Evolutionary conservation across 2,113 vertebrate species (phyloP), one percentile per base, ranked within the genome.

Genomic region (Azemiops feae): DNA sequence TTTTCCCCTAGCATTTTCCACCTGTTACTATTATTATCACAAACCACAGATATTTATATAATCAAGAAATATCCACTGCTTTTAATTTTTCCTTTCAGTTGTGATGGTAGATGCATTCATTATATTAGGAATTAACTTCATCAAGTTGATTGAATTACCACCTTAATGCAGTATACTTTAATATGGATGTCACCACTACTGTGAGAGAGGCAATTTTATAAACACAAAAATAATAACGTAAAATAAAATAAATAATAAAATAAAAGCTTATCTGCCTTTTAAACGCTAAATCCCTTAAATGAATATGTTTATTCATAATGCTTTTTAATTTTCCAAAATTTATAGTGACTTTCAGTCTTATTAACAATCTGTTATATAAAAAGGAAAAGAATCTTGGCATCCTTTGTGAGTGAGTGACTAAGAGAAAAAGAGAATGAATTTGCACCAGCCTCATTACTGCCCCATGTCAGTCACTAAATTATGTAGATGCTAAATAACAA

Each of bases 11-110:
- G 50, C 27, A 47, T 0, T 0, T 5, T 23, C 85, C 55, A 39
- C 27, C 52, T 14, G 90, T 81, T 88, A 20, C 47, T 30, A 91
- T 95, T 22, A 1, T 58, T 0, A 25, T 18, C 27, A 93, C 86
- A 34, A 45, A 10, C 0, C 43, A 11, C 1, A 50, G 64, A 53
- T 88, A 54, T 3, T 45, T 23, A 88, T 30, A 10, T 1, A 64
- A 89, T 58, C 25, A 39, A 22, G 0, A 30, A 69, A 25, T 92
- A 64, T 86, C 25, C 18, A 4, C 16, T 50, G 8, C 81, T 39
- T 92, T 95, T 95, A 91, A 91, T 95, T 95, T 91, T 91, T 47
- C 6, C 94, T 86, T 93, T 86, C 53, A 92, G 94, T 43, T 87
- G 55, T 74, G 55, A 91, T 92, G 89, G 91, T 95, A 93, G 95